Evolutionary conservation across 2,888 invertebrate genomes (phyloP).

Genomic region (Scaptomyza flava): DNA sequence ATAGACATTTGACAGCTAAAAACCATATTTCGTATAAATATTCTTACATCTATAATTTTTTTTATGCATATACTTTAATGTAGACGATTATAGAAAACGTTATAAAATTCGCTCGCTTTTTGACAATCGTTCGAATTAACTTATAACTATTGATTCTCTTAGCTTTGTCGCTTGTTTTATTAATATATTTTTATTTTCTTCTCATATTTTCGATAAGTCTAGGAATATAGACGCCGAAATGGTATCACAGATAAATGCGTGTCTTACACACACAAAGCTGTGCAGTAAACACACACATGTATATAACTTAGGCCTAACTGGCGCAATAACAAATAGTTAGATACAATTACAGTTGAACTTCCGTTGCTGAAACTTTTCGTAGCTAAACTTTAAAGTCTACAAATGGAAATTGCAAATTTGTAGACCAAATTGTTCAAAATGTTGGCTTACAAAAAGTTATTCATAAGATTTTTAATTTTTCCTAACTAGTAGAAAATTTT

Average conservation of each 20-base stretch:
- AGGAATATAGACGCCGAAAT: constrained; percentile 65
- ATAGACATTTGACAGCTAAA: constrained; percentile 42
- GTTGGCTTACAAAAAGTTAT: too few species aligned
- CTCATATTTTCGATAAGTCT: constrained; percentile 38
- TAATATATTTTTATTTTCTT: constrained; percentile 16
- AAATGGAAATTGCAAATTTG: too few species aligned
- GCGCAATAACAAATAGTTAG: constrained; percentile 62
- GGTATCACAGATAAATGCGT: constrained; percentile 75
- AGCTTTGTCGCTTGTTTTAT: constrained; percentile 21
- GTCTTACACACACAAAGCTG: constrained; percentile 26
- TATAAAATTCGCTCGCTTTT: constrained; percentile 47
- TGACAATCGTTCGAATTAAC: constrained; percentile 30
- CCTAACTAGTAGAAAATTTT: not conserved
- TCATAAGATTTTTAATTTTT: not conserved
- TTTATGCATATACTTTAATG: constrained; percentile 16
- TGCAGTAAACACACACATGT: constrained; percentile 50
- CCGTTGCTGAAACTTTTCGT: not conserved
- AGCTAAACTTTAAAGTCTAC: too few species aligned
- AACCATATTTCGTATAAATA: constrained; percentile 35
- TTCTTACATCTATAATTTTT: constrained; percentile 26
- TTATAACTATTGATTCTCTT: constrained; percentile 25
- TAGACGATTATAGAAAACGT: constrained; percentile 59
- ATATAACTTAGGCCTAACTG: constrained; percentile 62
- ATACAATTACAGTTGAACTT: constrained; percentile 29
- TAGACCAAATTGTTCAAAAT: too few species aligned